A percentile compares a stretch with the other conserved stretches of the same genome.
These are phyloP conservation scores for Biston betularia DNA, from an alignment of 2,888 invertebrate genomes.

Conservation along the genomic window DNA sequence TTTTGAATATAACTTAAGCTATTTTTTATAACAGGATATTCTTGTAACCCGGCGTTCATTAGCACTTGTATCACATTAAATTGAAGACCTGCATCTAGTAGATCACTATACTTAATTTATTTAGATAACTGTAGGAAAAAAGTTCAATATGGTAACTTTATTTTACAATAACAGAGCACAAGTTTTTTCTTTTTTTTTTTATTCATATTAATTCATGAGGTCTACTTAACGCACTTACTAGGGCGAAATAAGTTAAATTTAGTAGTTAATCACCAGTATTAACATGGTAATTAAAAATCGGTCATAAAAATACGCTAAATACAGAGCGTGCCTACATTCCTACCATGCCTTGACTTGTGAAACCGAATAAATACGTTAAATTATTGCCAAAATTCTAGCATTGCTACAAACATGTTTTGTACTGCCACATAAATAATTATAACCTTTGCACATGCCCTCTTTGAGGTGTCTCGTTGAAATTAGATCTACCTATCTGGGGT, in stretches of 20 bases:
- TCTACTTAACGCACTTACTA: background rate
- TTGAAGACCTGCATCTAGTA: background rate
- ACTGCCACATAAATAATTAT: constrained; percentile 38
- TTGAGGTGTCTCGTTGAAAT: constrained; percentile 60
- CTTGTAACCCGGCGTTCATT: background rate
- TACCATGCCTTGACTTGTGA: constrained; percentile 52
- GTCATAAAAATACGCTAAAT: constrained; percentile 55
- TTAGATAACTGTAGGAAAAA: background rate
- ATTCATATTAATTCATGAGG: background rate
- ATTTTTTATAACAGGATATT: constrained; percentile 6
- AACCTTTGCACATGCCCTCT: constrained; percentile 68
- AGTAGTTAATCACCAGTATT: constrained; percentile 8
- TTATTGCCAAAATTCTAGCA: constrained; percentile 1
- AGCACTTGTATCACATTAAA: background rate
- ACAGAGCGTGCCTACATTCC: constrained; percentile 64
- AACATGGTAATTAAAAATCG: constrained; percentile 31
- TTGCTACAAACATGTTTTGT: background rate
- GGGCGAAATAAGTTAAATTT: constrained; percentile 10
- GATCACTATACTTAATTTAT: constrained; percentile 1
- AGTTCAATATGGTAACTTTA: background rate
- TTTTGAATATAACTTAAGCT: background rate
- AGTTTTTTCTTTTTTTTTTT: background rate
- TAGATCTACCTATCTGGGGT: constrained; percentile 62
- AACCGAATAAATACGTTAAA: constrained; percentile 58
- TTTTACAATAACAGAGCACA: background rate